Conservation (phyloP, 2,113 vertebrate genomes). For the Rhinichthys klamathensis region DNA sequence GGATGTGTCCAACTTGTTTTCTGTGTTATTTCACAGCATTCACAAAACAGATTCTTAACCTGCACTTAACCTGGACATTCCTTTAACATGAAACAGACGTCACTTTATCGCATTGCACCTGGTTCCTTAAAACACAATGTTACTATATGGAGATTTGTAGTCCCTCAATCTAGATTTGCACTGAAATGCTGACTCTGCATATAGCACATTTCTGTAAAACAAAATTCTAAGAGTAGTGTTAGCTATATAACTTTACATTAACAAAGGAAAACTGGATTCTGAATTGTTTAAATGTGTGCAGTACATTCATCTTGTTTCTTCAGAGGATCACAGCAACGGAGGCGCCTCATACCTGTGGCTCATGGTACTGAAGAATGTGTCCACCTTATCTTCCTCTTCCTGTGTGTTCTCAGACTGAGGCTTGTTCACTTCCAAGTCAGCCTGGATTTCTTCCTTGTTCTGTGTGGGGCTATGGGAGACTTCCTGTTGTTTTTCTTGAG, state of each 20-base stretch:
- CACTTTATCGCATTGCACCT: background rate
- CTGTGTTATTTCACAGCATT: background rate
- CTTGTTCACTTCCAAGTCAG: conserved; percentile 51
- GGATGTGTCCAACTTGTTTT: background rate
- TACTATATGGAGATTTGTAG: conserved; percentile 2
- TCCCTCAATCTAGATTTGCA: background rate
- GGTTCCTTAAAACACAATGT: background rate
- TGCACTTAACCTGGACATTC: background rate
- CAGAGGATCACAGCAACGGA: conserved; percentile 42
- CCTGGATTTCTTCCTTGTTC: conserved; percentile 49
- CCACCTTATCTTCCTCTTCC: conserved; percentile 74
- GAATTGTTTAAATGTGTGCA: background rate
- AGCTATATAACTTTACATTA: background rate
- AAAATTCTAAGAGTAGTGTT: background rate
- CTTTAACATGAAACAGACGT: background rate
- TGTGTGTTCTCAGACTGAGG: conserved; percentile 39
- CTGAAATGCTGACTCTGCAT: background rate
- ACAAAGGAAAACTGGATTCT: background rate
- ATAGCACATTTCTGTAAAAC: background rate
- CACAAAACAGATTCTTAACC: background rate
- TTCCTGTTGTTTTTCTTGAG: conserved; percentile 38
- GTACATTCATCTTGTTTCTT: background rate
- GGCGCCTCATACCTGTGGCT: conserved; percentile 87
- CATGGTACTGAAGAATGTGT: conserved; percentile 98
- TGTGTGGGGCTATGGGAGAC: background rate